A percentile compares a stretch with the other conserved stretches of the same genome.
Evolutionary conservation across 2,113 vertebrate species (phyloP).

Genomic region (Saiga tatarica): DNA sequence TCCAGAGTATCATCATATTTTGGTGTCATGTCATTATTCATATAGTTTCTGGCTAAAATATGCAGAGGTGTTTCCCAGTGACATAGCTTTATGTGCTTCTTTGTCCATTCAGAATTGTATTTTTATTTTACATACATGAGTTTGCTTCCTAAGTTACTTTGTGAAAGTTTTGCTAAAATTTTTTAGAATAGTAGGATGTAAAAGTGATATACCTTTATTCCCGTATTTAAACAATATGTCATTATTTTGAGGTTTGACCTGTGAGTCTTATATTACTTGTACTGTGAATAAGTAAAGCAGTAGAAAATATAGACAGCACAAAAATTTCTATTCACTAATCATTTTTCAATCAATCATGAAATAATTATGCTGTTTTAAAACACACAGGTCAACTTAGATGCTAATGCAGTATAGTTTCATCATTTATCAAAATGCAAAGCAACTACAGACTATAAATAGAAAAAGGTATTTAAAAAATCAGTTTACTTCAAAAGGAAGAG

Average conservation of each 20-base stretch:
- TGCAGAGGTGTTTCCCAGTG: not conserved
- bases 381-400: not conserved
- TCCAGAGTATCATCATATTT: not conserved
- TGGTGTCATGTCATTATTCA: not conserved
- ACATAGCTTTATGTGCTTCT: not conserved
- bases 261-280: not conserved
- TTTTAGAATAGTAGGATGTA: not conserved
- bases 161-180: not conserved
- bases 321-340: not conserved
- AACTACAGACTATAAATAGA: not conserved
- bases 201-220: not conserved
- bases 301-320: not conserved
- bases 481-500: not conserved
- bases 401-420: not conserved
- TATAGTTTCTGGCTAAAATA: not conserved
- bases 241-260: not conserved
- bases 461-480: not conserved
- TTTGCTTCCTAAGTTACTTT: not conserved
- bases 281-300: not conserved
- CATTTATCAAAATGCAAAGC: not conserved
- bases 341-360: not conserved
- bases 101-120: not conserved
- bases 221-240: not conserved
- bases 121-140: not conserved
- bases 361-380: not conserved